Base-by-base conservation (phyloP, 2,113 vertebrate genomes). In the Xenopus laevis region DNA sequence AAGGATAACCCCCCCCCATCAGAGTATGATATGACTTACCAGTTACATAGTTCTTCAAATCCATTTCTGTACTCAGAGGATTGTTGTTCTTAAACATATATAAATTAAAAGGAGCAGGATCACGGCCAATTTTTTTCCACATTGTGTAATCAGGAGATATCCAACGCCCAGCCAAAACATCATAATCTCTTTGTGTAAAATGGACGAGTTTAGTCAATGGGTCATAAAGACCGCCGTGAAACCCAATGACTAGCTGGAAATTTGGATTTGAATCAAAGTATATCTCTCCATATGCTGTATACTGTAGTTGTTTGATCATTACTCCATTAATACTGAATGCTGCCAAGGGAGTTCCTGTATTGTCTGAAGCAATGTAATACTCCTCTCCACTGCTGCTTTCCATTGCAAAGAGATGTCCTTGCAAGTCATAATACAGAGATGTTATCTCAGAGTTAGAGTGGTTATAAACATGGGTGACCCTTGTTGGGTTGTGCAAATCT, bases 21-120 rank as follows among this genome's bases (percentile, higher is more conserved):
- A 4, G 33, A 20, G 40, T 46, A 46, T 46, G 7, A 11, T 4
- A 5, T 79, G 55, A 70, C 89, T 91, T 84, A 99, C 97, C 97
- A 93, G 97, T 99, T 74, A 99, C 96, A 3, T 99, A 99, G 82
- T 98, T 98, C 84, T 98, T 98, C 55, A 97, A 86, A 81, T 98
- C 96, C 84, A 98, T 85, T 88, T 96, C 95, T 62, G 97, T 96
- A 79, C 97, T 99, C 83, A 99, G 96, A 20, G 97, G 97, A 78
- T 98, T 98, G 88, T 99, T 99, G 85, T 96, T 98, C 85, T 98
- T 98, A 88, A 99, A 99, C 97, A 98, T 98, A 74, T 98, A 99
- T 45, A 99, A 81, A 81, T 97, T 98, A 80, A 99, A 98, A 5
- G 97, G 97, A 55, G 95, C 85, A 0, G 96, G 95, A 78, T 98